Evolutionary conservation across 1,140 invertebrate species (phyloP).

Genomic region (Musca vetustissima): DNA sequence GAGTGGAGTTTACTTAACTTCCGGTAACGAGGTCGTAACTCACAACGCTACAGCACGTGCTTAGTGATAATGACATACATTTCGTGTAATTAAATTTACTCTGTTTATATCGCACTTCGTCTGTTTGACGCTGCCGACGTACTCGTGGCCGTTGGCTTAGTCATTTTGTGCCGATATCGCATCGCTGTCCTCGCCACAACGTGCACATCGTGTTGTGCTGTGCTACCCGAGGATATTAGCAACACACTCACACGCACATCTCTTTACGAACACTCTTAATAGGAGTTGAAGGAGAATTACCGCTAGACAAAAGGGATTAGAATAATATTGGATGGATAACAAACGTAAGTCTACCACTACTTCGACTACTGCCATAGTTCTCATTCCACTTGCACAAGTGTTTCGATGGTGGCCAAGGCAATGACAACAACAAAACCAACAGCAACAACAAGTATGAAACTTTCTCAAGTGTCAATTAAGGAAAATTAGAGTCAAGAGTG

Average conservation of each 20-base stretch:
- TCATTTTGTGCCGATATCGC: neutral
- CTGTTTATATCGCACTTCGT: conserved; percentile 22
- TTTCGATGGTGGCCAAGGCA: neutral
- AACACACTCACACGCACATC: neutral
- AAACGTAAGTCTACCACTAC: conserved; percentile 8
- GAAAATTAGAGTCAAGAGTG: conserved; percentile 10
- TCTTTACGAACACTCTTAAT: neutral
- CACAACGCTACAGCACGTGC: conserved; percentile 6
- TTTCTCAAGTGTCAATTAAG: conserved; percentile 19
- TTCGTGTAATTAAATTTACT: conserved; percentile 22
- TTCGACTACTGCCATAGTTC: too few relatives aligned
- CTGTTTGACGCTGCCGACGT: neutral
- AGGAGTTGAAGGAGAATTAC: conserved; percentile 8
- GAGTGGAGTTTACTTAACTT: conserved; percentile 3
- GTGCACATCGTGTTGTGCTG: neutral
- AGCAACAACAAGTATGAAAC: neutral
- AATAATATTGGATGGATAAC: conserved; percentile 22
- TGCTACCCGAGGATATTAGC: conserved; percentile 8
- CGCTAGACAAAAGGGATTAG: conserved; percentile 21
- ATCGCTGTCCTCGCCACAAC: neutral
- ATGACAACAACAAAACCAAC: neutral
- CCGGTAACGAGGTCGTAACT: conserved; percentile 18
- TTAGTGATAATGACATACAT: conserved; percentile 24
- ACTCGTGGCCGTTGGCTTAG: neutral
- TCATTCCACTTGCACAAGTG: too few relatives aligned